Base-by-base conservation (phyloP, 2,888 invertebrate genomes). In the Acleris holmiana region DNA sequence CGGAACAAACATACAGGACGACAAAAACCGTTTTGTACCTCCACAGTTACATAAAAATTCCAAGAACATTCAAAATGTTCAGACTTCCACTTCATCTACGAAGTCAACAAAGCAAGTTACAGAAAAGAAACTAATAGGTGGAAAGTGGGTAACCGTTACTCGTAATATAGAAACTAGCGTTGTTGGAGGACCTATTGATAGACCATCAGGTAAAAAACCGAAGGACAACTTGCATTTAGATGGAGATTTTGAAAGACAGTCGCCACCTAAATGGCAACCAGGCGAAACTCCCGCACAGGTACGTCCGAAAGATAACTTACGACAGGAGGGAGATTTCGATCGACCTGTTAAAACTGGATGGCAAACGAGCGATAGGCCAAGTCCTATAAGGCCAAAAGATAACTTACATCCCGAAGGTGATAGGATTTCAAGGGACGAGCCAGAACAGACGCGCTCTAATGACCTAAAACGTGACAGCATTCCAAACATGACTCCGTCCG, bases 81-180 rank as follows among this genome's bases (percentile, higher is more conserved):
- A 58, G 21, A 53, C 63, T 19, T 77, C 83, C 51, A 65, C 65
- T 13, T 78, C 87, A 47, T 94, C 90, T 69, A 93, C 93, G 48
- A 93, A 94, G 75, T 90, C 89, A 35, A 93, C 93, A 71, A 90
- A 93, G 73, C 89, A 90, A 73, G 88, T 93, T 68, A 93, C 94
- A n/a, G 94, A 92, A 79, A 94, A 93, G 78, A 93, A 93, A 74
- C 83, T 93, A 40, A 88, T 91, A 50, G 90, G 84, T 41, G 93
- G 91, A 35, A 93, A 93, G 68, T 91, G 86, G 80, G 86, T 91
- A 7, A 87, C 93, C 18, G 94, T 94, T 66, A 94, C 93, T 61
- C 86, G 94, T 71, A 93, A 95, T 74, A 94, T 94, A 83, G 95
- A 95, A 83, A 96, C 96, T 0, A 95, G 95, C 66, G 94, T 96